These are phyloP conservation scores for Monopis laevigella DNA, from an alignment of 2,888 invertebrate species.

Conservation along the genomic window DNA sequence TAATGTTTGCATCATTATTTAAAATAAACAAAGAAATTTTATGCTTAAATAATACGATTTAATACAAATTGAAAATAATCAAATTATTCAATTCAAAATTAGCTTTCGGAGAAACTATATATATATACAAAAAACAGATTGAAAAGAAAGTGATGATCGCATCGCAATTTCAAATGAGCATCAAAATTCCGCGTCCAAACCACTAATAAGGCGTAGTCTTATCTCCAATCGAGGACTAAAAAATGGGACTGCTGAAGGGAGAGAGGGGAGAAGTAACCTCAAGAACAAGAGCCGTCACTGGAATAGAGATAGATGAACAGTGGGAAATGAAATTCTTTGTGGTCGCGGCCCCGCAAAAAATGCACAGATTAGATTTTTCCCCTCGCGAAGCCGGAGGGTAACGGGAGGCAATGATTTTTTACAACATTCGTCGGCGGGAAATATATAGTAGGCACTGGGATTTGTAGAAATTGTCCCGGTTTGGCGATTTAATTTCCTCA, in stretches of 20 bases:
- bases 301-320: constrained; percentile 70
- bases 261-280: constrained; percentile 33
- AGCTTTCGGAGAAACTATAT: too few relatives aligned
- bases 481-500: constrained; percentile 64
- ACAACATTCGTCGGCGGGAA: constrained; percentile 58
- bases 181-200: constrained; percentile 39
- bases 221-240: constrained; percentile 64
- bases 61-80: too few relatives aligned
- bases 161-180: too few relatives aligned
- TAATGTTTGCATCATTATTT: too few relatives aligned
- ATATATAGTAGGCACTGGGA: constrained; percentile 64
- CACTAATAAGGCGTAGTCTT: constrained; percentile 66
- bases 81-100: too few relatives aligned
- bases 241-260: too few relatives aligned
- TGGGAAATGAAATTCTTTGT: constrained; percentile 70
- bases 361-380: constrained; percentile 69
- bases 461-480: constrained; percentile 61
- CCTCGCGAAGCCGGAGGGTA: constrained; percentile 56
- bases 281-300: constrained; percentile 68
- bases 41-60: too few relatives aligned
- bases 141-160: too few relatives aligned
- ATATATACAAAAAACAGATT: too few relatives aligned
- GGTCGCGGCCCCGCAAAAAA: constrained; percentile 68
- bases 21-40: too few relatives aligned
- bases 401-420: constrained; percentile 67